These are phyloP conservation scores for Vollenhovia emeryi DNA, from an alignment of 1,140 invertebrate genomes.

Conservation along the genomic window DNA sequence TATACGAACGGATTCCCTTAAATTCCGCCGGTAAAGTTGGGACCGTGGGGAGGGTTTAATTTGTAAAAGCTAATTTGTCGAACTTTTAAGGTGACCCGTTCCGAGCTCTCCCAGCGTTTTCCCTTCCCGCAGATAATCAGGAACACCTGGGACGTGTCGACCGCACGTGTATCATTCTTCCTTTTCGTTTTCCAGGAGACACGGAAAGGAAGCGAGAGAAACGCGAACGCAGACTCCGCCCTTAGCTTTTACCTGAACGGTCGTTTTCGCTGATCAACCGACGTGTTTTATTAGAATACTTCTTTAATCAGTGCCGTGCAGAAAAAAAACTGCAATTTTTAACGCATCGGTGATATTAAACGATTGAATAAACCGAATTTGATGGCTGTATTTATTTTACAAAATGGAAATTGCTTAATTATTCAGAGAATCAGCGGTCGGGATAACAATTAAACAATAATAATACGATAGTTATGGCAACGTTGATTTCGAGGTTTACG, in stretches of 20 bases:
- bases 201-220: slow-evolving; percentile 5
- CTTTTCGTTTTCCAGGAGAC: not conserved
- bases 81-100: slow-evolving; percentile 77
- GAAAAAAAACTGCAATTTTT: not conserved
- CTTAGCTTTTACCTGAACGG: not conserved
- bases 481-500: not conserved
- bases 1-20: slow-evolving; percentile 76
- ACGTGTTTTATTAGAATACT: not conserved
- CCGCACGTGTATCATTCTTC: slow-evolving; percentile 37
- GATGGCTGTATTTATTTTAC: not conserved
- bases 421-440: not conserved
- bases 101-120: not conserved
- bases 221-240: not conserved
- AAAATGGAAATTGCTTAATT: not conserved
- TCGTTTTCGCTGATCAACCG: not conserved
- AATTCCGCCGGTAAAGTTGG: slow-evolving; percentile 74
- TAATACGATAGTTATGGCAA: not conserved
- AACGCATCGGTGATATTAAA: not conserved
- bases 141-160: slow-evolving; percentile 41
- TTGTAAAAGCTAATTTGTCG: slow-evolving; percentile 83
- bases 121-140: slow-evolving; percentile 38
- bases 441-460: slow-evolving; percentile 19
- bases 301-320: not conserved
- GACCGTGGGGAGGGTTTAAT: slow-evolving; percentile 76
- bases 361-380: not conserved